Percentiles rank a stretch among this genome's conserved stretches.
Conservation (phyloP, 2,888 invertebrate genomes). For the Drosophila anomelani region DNA sequence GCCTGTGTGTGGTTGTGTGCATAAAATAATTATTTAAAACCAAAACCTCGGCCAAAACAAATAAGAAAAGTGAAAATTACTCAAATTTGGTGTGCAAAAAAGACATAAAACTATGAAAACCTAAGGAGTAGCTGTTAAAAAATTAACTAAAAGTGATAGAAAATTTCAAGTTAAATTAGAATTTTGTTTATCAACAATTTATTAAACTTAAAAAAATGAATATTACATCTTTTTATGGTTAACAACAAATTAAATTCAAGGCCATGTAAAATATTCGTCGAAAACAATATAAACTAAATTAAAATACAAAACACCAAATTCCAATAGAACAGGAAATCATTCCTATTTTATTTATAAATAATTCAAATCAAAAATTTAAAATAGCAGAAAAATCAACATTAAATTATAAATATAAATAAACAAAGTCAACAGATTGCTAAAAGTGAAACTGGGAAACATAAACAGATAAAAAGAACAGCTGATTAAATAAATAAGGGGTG, state of each 20-base stretch:
- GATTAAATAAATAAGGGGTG: slow-evolving; percentile 21
- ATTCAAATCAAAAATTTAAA: background rate
- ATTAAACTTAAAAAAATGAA: background rate
- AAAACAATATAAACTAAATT: background rate
- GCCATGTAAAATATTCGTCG: background rate
- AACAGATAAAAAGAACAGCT: slow-evolving; percentile 22
- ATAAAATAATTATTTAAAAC: slow-evolving; percentile 26
- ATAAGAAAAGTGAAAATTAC: slow-evolving; percentile 13
- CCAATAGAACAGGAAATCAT: background rate
- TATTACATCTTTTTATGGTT: background rate
- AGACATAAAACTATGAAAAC: background rate
- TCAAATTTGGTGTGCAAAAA: background rate
- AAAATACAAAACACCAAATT: too few species aligned
- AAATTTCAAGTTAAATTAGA: rapidly evolving
- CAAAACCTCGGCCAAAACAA: slow-evolving; percentile 16
- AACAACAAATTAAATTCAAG: background rate
- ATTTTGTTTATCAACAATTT: background rate
- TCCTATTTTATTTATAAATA: background rate
- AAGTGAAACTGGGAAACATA: slow-evolving; percentile 5
- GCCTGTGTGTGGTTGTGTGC: slow-evolving; percentile 36
- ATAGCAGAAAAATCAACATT: slow-evolving; percentile 56
- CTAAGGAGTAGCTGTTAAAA: too few species aligned
- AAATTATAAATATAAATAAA: slow-evolving; percentile 6
- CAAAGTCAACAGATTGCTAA: slow-evolving; percentile 20
- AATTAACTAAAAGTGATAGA: background rate